A percentile compares a stretch with the other conserved stretches of the same genome.
Evolutionary conservation across 64 coral and sea anemone species (phyloP).

Genomic region (Astreopora myriophthalma): DNA sequence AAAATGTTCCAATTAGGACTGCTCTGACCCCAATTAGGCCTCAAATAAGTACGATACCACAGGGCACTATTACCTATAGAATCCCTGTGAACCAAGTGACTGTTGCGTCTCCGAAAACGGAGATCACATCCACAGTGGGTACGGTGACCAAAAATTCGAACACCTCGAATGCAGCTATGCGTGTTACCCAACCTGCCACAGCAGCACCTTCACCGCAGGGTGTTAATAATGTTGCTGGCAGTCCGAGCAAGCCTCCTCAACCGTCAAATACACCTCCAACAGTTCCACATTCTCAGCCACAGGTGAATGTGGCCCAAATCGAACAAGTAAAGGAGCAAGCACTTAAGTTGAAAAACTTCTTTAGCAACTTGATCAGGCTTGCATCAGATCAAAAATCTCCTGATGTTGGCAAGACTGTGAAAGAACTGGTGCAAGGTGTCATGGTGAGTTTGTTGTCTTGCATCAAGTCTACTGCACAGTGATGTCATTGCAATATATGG

Average conservation of each 20-base stretch:
- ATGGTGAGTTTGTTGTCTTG: conserved; percentile 66
- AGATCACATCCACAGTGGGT: conserved; percentile 1
- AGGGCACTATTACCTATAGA: conserved; percentile 60
- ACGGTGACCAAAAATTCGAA: conserved; percentile 8
- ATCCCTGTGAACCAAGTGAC: conserved; percentile 54
- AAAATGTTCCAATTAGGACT: conserved; percentile 59
- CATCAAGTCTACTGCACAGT: neutral
- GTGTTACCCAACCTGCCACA: neutral
- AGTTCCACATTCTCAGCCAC: conserved; percentile 45
- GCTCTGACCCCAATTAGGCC: conserved; percentile 62
- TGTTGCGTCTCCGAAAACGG: conserved; percentile 17
- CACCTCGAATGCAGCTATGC: conserved; percentile 8
- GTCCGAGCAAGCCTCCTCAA: conserved; percentile 4
- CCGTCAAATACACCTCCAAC: conserved; percentile 10
- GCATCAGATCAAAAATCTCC: conserved; percentile 93
- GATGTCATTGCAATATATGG: neutral
- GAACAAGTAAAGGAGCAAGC: conserved; percentile 92
- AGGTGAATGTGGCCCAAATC: conserved; percentile 64
- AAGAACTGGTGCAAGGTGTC: conserved; percentile 94
- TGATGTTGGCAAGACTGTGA: conserved; percentile 86
- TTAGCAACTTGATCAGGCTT: conserved; percentile 88
- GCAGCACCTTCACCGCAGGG: neutral
- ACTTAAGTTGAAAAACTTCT: conserved; percentile 83
- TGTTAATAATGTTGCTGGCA: conserved; percentile 14
- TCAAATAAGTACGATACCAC: conserved; percentile 55